A percentile compares a stretch with the other conserved stretches of the same genome.
Conservation (phyloP, 2,113 vertebrate species). For the Andinoacara biseriatus region DNA sequence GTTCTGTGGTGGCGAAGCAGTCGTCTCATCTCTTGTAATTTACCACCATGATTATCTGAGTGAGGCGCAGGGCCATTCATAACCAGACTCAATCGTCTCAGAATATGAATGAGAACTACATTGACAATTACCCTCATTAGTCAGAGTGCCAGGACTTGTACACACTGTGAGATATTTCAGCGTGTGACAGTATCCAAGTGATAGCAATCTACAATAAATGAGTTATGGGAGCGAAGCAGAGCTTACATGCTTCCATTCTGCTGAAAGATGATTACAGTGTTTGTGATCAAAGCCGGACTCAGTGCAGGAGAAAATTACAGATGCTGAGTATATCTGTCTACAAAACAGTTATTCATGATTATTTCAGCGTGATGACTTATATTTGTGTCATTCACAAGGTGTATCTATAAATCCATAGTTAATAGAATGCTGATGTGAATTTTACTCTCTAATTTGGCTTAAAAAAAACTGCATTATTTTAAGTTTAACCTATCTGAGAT, state of each 20-base stretch:
- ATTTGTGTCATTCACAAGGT: neutral
- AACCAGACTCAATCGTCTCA: neutral
- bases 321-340: neutral
- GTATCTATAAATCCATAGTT: neutral
- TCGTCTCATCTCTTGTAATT: slow-evolving; percentile 24
- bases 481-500: neutral
- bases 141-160: slow-evolving; percentile 11
- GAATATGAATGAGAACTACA: slow-evolving; percentile 32
- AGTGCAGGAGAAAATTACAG: slow-evolving; percentile 3
- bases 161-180: neutral
- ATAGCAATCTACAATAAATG: slow-evolving; percentile 31
- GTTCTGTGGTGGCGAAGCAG: neutral
- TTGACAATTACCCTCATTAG: slow-evolving; percentile 37
- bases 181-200: slow-evolving; percentile 1
- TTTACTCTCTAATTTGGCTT: neutral
- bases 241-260: neutral
- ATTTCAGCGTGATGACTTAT: neutral
- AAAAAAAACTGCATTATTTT: neutral
- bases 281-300: neutral
- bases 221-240: slow-evolving; percentile 4
- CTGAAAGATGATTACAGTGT: slow-evolving; percentile 30
- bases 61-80: neutral
- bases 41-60: slow-evolving; percentile 17
- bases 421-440: neutral
- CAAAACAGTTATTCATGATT: slow-evolving; percentile 14